These are phyloP conservation scores for Microtus pennsylvanicus DNA, from an alignment of 2,113 vertebrate genomes.

Conservation along the genomic window DNA sequence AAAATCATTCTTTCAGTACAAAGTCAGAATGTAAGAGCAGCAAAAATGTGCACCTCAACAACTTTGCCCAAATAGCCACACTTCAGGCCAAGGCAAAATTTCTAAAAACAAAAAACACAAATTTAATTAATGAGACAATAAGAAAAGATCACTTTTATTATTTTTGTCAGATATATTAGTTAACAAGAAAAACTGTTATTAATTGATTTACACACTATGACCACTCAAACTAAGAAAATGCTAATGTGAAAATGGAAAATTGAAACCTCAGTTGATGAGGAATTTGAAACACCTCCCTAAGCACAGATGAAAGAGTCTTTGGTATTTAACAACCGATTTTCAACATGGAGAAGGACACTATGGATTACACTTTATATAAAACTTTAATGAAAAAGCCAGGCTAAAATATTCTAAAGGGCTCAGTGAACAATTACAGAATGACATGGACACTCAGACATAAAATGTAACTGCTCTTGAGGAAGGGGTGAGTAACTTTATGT, in stretches of 20 bases:
- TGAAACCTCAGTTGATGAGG: background rate
- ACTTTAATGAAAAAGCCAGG: background rate
- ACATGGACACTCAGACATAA: background rate
- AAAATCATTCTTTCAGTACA: background rate
- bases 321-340: background rate
- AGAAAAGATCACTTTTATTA: background rate
- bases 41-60: background rate
- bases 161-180: background rate
- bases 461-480: background rate
- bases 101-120: background rate
- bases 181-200: background rate
- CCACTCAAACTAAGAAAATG: constrained; percentile 10
- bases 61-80: background rate
- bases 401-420: background rate
- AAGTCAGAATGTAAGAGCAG: background rate
- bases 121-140: background rate
- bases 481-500: background rate
- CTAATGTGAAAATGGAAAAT: background rate
- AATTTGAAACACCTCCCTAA: constrained; percentile 10
- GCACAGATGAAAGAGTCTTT: background rate
- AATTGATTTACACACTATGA: background rate
- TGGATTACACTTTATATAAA: constrained; percentile 19
- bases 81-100: background rate
- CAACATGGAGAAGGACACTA: background rate
- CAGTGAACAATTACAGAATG: background rate